phyloP scores from a whole-genome alignment of 2,888 invertebrate species.

The Vanessa cardui region DNA sequence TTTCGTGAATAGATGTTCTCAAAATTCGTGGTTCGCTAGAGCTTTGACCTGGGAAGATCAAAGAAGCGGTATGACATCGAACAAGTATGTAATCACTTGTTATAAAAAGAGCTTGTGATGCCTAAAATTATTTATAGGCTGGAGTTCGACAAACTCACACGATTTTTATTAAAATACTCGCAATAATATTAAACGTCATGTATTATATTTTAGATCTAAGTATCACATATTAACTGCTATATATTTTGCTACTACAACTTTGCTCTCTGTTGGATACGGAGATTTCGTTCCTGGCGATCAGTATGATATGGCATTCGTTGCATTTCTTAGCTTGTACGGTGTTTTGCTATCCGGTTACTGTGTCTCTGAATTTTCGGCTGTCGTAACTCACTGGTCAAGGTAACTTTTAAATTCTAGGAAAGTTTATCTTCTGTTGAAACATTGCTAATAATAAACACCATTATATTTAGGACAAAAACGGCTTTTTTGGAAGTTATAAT shows the following conservation, averaged over 20 bases:
- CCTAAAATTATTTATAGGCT: constrained; percentile 23
- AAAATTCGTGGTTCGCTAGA: constrained; percentile 76
- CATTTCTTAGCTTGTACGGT: constrained; percentile 74
- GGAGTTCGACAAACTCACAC: constrained; percentile 18
- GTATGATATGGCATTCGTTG: constrained; percentile 71
- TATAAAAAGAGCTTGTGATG: constrained; percentile 16
- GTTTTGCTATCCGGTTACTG: constrained; percentile 77
- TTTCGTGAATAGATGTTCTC: constrained; percentile 72
- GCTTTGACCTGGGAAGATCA: constrained; percentile 60
- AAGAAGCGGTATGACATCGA: constrained; percentile 41
- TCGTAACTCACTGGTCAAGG: constrained; percentile 76
- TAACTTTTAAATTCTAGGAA: constrained; percentile 38
- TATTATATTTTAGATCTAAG: constrained; percentile 54
- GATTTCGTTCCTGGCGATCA: constrained; percentile 73
- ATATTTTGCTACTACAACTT: constrained; percentile 72
- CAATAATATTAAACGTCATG: too few species aligned
- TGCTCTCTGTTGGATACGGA: constrained; percentile 75
- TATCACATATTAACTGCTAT: constrained; percentile 67
- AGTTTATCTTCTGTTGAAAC: too few species aligned
- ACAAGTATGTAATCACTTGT: constrained; percentile 51
- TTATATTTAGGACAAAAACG: constrained; percentile 65
- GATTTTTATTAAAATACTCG: too few species aligned
- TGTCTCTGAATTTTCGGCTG: constrained; percentile 77
- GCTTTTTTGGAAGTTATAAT: constrained; percentile 76
- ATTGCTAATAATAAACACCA: not conserved